Evolutionary conservation across 1,140 invertebrate genomes (phyloP).

Genomic region (Yoshiicerus persimilis): DNA sequence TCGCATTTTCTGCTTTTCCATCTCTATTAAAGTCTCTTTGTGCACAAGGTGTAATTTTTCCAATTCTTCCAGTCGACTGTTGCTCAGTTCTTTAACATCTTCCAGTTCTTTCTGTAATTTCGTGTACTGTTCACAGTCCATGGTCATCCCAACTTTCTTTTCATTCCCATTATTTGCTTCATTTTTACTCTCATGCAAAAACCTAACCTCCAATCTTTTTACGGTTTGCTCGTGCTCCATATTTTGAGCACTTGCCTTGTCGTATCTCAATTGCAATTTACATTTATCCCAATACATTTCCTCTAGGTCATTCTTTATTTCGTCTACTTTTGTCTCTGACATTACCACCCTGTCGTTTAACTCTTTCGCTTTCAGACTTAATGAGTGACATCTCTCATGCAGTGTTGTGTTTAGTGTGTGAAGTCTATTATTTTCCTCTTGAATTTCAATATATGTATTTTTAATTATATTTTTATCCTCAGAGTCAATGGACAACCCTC

Average conservation of each 20-base stretch:
- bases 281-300: conserved; percentile 91
- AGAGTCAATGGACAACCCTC: conserved; percentile 51
- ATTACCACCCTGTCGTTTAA: conserved; percentile 86
- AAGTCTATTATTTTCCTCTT: conserved; percentile 85
- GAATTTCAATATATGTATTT: conserved; percentile 80
- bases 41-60: conserved; percentile 91
- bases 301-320: conserved; percentile 92
- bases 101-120: conserved; percentile 86
- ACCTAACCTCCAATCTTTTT: conserved; percentile 31
- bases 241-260: conserved; percentile 63
- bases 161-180: conserved; percentile 57
- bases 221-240: conserved; percentile 39
- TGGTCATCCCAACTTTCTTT: conserved; percentile 92
- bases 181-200: conserved; percentile 61
- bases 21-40: conserved; percentile 85
- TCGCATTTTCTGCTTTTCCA: conserved; percentile 97
- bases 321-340: conserved; percentile 90
- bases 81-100: conserved; percentile 87
- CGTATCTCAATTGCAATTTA: conserved; percentile 81
- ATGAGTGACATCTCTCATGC: conserved; percentile 90
- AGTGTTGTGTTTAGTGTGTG: conserved; percentile 87
- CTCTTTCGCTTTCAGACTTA: conserved; percentile 84
- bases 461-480: conserved; percentile 75
- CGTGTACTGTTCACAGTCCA: conserved; percentile 63
- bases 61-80: conserved; percentile 87